Base-by-base conservation (phyloP, 2,797 vertebrate genomes). In the Sarcoramphus papa region DNA sequence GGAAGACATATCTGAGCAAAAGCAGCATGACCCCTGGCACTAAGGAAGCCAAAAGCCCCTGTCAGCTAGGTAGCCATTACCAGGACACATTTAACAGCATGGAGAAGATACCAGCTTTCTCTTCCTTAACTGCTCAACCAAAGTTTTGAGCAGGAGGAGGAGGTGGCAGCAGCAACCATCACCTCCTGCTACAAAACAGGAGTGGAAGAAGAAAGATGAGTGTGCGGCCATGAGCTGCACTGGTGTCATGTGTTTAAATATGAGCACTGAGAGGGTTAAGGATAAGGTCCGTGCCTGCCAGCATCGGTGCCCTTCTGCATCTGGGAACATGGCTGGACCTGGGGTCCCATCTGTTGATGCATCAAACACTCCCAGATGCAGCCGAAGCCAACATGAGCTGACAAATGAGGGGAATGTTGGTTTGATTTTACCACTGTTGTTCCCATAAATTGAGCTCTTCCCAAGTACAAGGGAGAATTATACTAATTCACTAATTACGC, bases 151-250 rank as follows among this genome's bases (percentile, higher is more conserved):
- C 15, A 15, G 47, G 37, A 89, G 40, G 15, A 48, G 15, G 37
- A 18, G n/a, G 23, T 3, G 7, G 45, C 45, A 62, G 47, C 18
- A 45, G 60, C 14, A 81, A 48, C 50, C 30, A 54, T 16, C 65
- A 65, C 9, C 70, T 76, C 53, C 81, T 65, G 41, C 67, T 88
- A 24, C 2, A 53, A 64, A 78, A 76, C 11, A 57, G 37, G 20
- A 65, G 45, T 3, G 18, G 69, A 65, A 54, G 31, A 56, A 3
- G 7, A 50, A 2, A 84, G 65, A 57, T 1, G 4, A 93, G 33
- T 25, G 12, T 0, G 1, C 0, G 2, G 65, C 27, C 5, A 1
- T 9, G 47, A 75, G 54, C 0, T 64, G n/a, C 54, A 33, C 11
- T 45, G 51, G 24, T 47, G 33, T 24, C 2, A 8, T 2, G 7